Evolutionary conservation across 2,113 vertebrate genomes (phyloP), one percentile per base, ranked within the genome.

Genomic region (Nerophis lumbriciformis): DNA sequence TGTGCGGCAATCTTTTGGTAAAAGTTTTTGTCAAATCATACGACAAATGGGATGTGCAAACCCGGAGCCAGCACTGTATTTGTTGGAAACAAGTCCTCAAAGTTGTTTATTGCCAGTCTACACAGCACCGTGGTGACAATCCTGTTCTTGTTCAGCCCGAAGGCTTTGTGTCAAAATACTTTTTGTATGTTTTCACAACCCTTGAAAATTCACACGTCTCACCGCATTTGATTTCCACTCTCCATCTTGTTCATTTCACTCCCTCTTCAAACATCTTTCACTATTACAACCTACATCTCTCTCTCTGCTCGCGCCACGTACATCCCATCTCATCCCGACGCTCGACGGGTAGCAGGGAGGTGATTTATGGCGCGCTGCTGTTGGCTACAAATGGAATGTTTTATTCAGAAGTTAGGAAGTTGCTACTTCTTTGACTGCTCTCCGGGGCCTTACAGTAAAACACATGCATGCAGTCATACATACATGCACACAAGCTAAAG

Each of bases 371-470:
- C 38, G 68, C 63, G 66, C 65, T 65, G 65, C 59, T 68, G 68
- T 81, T 66, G 67, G 62, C 70, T 77, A 63, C 78, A 85, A 82
- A 84, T 83, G 76, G 75, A 63, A 80, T 82, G 81, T 86, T 87
- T 87, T 84, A 85, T 85, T 87, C 81, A 84, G 78, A 71, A 65
- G 45, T 57, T 78, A 73, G 68, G 77, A 78, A 82, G 78, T 76
- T 16, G 8, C 56, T 72, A 60, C 61, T 62, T 69, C 63, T 56
- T 66, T 44, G 59, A 6, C 58, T 8, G 12, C 59, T 80, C 76
- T 77, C 62, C 53, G 21, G 45, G 72, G 71, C 19, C 57, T 65
- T 69, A 48, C 60, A 53, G 74, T 68, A 67, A 68, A 72, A 49
- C 50, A 9, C 14, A 52, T 7, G 28, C 59, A 63, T 6, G 48